phyloP scores from a whole-genome alignment of 2,888 invertebrate genomes.

The Hofmannophila pseudospretella region DNA sequence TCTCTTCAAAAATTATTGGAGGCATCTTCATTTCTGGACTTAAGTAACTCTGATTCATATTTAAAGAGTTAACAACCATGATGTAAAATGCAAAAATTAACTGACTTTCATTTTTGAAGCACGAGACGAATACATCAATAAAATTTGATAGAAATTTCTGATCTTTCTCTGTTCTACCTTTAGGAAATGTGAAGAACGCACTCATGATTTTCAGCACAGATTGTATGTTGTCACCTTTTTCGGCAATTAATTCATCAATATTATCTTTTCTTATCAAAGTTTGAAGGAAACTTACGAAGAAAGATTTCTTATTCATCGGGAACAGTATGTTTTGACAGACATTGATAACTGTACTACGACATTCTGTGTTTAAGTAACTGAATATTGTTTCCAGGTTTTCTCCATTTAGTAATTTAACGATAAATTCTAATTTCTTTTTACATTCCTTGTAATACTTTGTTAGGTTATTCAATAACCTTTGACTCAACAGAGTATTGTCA shows the following conservation, averaged over 20 bases:
- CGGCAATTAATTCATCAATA: constrained; percentile 49
- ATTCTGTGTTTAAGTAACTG: constrained; percentile 45
- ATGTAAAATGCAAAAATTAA: constrained; percentile 63
- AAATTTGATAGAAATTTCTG: constrained; percentile 50
- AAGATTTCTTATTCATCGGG: constrained; percentile 51
- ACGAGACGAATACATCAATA: constrained; percentile 54
- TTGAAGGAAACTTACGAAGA: constrained; percentile 51
- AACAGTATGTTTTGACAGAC: constrained; percentile 54
- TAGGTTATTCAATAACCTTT: constrained; percentile 42
- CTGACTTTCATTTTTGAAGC: constrained; percentile 53
- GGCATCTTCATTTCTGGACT: constrained; percentile 47
- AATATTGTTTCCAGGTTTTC: constrained; percentile 58
- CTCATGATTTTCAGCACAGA: constrained; percentile 65
- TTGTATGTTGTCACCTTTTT: constrained; percentile 66
- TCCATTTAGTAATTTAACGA: constrained; percentile 46
- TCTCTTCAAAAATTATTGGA: constrained; percentile 39
- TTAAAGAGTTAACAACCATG: constrained; percentile 46
- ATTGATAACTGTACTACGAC: constrained; percentile 33
- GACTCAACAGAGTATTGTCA: constrained; percentile 21
- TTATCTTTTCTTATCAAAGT: constrained; percentile 59
- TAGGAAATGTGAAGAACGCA: constrained; percentile 52
- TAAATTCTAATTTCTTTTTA: constrained; percentile 62
- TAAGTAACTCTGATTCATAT: constrained; percentile 57
- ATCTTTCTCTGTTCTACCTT: constrained; percentile 38
- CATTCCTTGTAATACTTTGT: constrained; percentile 53